Conservation (phyloP, 2,888 invertebrate genomes). For the Noctua janthe region DNA sequence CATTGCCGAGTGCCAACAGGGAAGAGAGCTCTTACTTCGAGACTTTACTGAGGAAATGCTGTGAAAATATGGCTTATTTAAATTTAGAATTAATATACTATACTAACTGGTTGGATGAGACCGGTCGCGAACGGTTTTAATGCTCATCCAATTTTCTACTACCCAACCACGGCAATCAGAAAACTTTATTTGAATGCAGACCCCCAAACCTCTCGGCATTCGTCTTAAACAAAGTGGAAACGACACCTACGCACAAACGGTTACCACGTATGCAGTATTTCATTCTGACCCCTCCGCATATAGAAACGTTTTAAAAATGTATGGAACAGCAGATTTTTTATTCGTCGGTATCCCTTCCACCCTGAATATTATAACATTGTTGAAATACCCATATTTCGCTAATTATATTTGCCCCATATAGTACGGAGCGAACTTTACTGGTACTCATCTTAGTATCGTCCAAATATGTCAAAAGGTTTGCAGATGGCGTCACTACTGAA, state of each 20-base stretch:
- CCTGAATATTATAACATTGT: too few relatives aligned
- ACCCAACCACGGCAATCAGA: conserved; percentile 8
- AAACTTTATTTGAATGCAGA: neutral
- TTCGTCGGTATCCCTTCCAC: too few relatives aligned
- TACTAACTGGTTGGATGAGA: conserved; percentile 21
- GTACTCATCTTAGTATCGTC: neutral
- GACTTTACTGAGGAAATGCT: conserved; percentile 43
- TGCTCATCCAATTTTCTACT: conserved; percentile 22
- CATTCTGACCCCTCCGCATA: too few relatives aligned
- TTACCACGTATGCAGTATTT: too few relatives aligned
- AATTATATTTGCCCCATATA: neutral
- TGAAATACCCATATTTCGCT: neutral
- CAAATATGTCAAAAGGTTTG: too few relatives aligned
- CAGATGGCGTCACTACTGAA: neutral
- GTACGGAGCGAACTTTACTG: too few relatives aligned
- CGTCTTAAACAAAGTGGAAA: too few relatives aligned
- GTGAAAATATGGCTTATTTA: conserved; percentile 9
- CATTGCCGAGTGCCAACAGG: conserved; percentile 64
- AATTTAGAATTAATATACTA: conserved; percentile 11
- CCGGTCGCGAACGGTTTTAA: conserved; percentile 37
- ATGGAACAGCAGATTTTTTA: too few relatives aligned
- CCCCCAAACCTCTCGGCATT: too few relatives aligned
- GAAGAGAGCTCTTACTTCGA: conserved; percentile 63
- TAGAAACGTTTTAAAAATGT: too few relatives aligned
- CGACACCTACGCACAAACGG: too few relatives aligned